A percentile compares a stretch with the other conserved stretches of the same genome.
Evolutionary conservation across 2,113 vertebrate genomes (phyloP).

Genomic region (Epinephelus moara): DNA sequence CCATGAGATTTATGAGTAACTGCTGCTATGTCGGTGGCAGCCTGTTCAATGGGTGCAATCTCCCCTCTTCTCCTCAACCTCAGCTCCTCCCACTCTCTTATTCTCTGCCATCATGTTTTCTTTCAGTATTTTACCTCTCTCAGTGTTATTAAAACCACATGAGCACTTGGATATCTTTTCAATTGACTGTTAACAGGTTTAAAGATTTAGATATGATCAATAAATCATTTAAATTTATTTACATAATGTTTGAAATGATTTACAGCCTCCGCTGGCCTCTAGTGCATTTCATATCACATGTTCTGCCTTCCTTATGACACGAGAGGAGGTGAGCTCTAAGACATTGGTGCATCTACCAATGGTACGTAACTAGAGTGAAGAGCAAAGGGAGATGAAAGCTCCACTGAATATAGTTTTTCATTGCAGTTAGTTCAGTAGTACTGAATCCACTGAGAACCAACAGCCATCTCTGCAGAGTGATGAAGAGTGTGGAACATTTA

Average conservation of each 20-base stretch:
- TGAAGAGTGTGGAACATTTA: neutral
- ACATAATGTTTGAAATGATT: neutral
- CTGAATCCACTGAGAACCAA: neutral
- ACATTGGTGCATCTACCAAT: neutral
- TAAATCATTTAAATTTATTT: neutral
- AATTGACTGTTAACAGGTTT: neutral
- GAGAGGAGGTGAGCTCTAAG: neutral
- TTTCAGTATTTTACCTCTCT: neutral
- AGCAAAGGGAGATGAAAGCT: too few species aligned
- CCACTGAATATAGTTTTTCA: too few species aligned
- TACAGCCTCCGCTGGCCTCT: neutral
- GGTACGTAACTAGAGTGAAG: neutral
- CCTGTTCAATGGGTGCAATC: slow-evolving; percentile 21
- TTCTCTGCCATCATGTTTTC: neutral
- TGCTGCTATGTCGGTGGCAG: slow-evolving; percentile 19
- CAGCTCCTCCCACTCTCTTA: neutral
- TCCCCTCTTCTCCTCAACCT: neutral
- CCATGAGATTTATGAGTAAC: slow-evolving; percentile 56
- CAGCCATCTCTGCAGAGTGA: neutral
- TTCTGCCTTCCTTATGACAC: neutral
- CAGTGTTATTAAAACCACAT: neutral
- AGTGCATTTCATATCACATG: neutral
- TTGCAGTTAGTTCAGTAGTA: neutral
- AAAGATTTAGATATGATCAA: neutral
- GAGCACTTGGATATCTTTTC: neutral